These are phyloP conservation scores for Scomber japonicus DNA, from an alignment of 2,113 vertebrate genomes.

Conservation along the genomic window DNA sequence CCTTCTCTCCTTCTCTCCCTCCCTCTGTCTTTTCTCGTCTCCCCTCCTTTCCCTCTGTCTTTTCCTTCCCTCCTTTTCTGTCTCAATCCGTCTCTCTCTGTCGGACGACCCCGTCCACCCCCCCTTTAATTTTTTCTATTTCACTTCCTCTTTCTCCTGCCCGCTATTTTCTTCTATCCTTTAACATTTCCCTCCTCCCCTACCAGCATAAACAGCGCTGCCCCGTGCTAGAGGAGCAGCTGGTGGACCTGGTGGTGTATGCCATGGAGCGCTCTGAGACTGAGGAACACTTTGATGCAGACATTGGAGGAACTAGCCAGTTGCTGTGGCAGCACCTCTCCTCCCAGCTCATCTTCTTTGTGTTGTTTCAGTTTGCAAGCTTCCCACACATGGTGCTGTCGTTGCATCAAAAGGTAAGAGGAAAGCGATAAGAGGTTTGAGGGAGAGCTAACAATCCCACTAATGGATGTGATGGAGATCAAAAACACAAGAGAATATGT, in stretches of 20 bases:
- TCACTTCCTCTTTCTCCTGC: constrained; percentile 10
- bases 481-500: neutral
- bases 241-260: constrained; percentile 98
- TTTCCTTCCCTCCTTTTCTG: neutral
- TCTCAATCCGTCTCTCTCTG: neutral
- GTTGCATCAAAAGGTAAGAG: constrained; percentile 95
- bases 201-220: constrained; percentile 98
- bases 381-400: constrained; percentile 99
- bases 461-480: neutral
- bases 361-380: constrained; percentile 99
- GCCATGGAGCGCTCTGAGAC: constrained; percentile 99
- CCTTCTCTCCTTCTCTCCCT: constrained; percentile 22
- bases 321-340: constrained; percentile 99
- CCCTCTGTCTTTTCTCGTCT: constrained; percentile 24
- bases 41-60: neutral
- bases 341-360: constrained; percentile 99
- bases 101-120: neutral
- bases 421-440: neutral
- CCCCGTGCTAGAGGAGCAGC: constrained; percentile 98
- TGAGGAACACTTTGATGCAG: constrained; percentile 98
- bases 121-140: constrained; percentile 2
- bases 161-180: constrained; percentile 77
- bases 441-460: neutral
- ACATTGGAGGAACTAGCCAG: constrained; percentile 97
- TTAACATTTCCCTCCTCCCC: constrained; percentile 81